phyloP scores from a whole-genome alignment of 2,888 invertebrate genomes.

The Drosophila dives region DNA sequence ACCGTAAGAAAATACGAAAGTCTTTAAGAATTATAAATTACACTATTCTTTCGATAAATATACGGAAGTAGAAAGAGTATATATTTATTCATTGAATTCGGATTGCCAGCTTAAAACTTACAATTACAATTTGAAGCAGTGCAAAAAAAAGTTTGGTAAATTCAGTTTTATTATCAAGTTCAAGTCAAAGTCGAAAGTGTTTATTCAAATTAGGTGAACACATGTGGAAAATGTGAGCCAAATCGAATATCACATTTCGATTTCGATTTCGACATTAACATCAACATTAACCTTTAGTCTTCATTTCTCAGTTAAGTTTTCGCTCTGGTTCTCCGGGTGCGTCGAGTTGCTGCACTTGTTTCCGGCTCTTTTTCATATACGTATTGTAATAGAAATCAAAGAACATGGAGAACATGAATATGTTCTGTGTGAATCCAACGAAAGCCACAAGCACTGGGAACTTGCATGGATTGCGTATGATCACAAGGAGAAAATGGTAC shows the following conservation, averaged over 20 bases:
- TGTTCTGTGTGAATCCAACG: slow-evolving; percentile 80
- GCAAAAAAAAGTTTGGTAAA: background rate
- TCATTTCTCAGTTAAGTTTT: slow-evolving; percentile 47
- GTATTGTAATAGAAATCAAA: slow-evolving; percentile 83
- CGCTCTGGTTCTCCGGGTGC: background rate
- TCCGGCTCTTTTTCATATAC: slow-evolving; percentile 63
- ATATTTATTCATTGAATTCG: background rate
- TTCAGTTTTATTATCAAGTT: slow-evolving; percentile 30
- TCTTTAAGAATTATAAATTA: background rate
- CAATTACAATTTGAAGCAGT: background rate
- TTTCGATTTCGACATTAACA: slow-evolving; percentile 49
- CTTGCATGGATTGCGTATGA: slow-evolving; percentile 78
- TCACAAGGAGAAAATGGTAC: slow-evolving; percentile 86
- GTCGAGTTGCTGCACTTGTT: background rate
- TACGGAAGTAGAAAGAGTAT: background rate
- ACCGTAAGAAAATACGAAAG: background rate
- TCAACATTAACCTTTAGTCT: slow-evolving; percentile 33
- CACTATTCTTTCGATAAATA: background rate
- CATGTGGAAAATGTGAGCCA: slow-evolving; percentile 28
- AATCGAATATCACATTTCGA: slow-evolving; percentile 24
- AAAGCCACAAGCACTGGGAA: slow-evolving; percentile 73
- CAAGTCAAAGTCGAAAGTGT: slow-evolving; percentile 55
- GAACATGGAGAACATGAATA: slow-evolving; percentile 84
- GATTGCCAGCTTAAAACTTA: background rate
- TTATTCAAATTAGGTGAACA: slow-evolving; percentile 60